Base-by-base conservation (phyloP, 2,797 vertebrate species). In the Mycteria americana region DNA sequence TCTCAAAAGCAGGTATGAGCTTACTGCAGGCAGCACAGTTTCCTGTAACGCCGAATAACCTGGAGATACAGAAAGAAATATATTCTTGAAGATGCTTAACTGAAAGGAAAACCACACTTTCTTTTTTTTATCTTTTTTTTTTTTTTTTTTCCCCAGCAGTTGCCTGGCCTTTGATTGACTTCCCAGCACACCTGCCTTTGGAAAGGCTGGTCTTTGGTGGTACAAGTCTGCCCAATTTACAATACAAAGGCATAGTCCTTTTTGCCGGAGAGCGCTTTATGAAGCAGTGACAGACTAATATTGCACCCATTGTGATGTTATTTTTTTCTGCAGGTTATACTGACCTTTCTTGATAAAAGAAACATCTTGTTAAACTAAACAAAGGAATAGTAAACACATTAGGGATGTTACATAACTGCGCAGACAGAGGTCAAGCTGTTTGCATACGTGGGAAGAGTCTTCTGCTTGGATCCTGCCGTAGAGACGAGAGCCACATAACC, bases 11-110 rank as follows among this genome's bases (percentile, higher is more conserved):
- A 39, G 99, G 99, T 91, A 99, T 99, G 89, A 99, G 99, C 96
- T 99, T 99, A 97, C 99, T 99, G 98, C 99, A 99, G 88, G 99
- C 99, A 13, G 99, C 99, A 13, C 99, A 99, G 98, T 99, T 99
- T 89, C 99, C 99, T 6, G 99, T 99, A 68, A 99, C 99, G 1
- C 99, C 99, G 33, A 99, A 99, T 97, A 99, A 98, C 98, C 99
- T 99, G 97, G 17, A 94, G 72, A 84, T 56, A 84, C 8, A 92
- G 37, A 94, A 87, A 88, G 70, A 85, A 69, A 88, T 13, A 76
- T 7, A 65, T 69, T 82, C 45, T 75, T 80, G 60, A 88, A 94
- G 57, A 76, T 35, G 69, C 35, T 88, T 86, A 86, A 72, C 30
- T 45, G 54, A n/a, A 76, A 82, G 86, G 35, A 69, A 73, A 60